Evolutionary conservation across 2,797 vertebrate species (phyloP), one percentile per base, ranked within the genome.

Genomic region (Pseudochaenichthys georgianus): DNA sequence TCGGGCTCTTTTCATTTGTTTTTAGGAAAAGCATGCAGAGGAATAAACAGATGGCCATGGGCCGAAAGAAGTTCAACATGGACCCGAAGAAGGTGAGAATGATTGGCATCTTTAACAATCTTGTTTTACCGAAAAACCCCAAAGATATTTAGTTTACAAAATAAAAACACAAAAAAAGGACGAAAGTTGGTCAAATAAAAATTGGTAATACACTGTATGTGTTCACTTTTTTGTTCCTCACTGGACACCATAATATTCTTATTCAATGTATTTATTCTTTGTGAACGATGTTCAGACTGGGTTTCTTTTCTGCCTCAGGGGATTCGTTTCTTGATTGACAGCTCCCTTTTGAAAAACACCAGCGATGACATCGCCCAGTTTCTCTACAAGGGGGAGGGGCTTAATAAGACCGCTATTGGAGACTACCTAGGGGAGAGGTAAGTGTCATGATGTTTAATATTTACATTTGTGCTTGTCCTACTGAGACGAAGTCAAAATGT

Each of bases 51-150:
- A 96, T 99, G 92, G 96, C 97, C 41, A 97, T 98, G 94, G 98
- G 98, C 90, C 96, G 97, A 68, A 99, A 99, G 88, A 99, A 99
- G 77, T 99, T 99, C 82, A 99, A 99, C 90, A 99, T 99, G 97
- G 97, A 99, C 81, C 97, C 97, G 42, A 97, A 97, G 75, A 99
- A 99, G 97, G 98, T 98, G 90, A 86, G 83, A 53, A 34, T 5
- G 3, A 31, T 28, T 28, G 28, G 28, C 28, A 28, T 28, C 28
- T 28, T 28, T 28, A 28, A 28, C 28, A 28, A 28, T 28, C 28
- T 28, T 28, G 4, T 28, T 28, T 28, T 28, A 28, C 28, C 5
- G 5, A 3, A 23, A 28, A 28, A 28, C 42, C 10, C 10, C 16
- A 11, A 7, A 47, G 3, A 41, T 23, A 58, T 41, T 58, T 3